Evolutionary conservation across 2,113 vertebrate genomes (phyloP), one percentile per base, ranked within the genome.

Genomic region (Rhadina sibilatrix): DNA sequence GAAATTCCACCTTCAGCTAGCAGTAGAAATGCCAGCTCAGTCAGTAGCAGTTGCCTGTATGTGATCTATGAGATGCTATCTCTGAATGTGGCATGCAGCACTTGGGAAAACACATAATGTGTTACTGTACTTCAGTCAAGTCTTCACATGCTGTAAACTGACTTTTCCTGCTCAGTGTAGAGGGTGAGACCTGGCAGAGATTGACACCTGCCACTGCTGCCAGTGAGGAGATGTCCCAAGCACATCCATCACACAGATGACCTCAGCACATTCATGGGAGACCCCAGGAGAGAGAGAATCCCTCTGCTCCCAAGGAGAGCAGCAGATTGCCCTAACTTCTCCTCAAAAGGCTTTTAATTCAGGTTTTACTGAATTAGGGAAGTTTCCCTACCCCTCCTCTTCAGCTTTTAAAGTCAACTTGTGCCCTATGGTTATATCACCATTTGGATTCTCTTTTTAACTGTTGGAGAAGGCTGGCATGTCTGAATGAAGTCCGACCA

Each of bases 261-360:
- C 15, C 2, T 23, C 68, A 76, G n/a, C 40, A 19, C n/a, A 25
- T 0, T 0, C 1, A 2, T 22, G 37, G 35, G 59, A 76, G 7
- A 82, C 4, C 16, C 13, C 1, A 2, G 33, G 9, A 60, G 46
- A 37, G 25, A 59, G 25, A 59, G 7, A 23, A 12, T 77, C 15
- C 15, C 22, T 15, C 12, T 33, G 63, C 53, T 44, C 37, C 22
- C 1, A 3, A 33, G 10, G 15, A 4, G 3, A 24, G 12, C 21
- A 57, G 30, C 54, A 15, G 19, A 25, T 15, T 38, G 21, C 24
- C 33, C 21, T 14, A 16, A 15, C 12, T 57, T 33, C 35, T 30
- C 20, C 12, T 15, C 19, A 44, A n/a, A 57, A 12, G 12, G 13
- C 20, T 83, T 71, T 38, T 44, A 54, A 70, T 49, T 75, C 35